These are phyloP conservation scores for Nomada ferruginata DNA, from an alignment of 2,888 invertebrate genomes.

Conservation along the genomic window DNA sequence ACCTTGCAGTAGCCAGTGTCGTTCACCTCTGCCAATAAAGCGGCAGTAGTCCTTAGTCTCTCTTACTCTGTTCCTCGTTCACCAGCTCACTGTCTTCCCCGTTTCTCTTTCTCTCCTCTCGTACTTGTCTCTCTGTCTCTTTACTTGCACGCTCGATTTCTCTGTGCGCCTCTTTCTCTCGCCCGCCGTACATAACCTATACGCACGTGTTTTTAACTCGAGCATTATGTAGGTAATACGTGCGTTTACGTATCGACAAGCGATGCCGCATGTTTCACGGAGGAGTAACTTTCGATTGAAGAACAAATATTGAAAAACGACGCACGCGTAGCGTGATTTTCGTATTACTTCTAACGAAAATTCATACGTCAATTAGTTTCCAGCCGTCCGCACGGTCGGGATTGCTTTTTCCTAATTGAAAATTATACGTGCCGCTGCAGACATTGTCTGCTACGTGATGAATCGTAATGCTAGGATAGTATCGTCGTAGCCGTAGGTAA, in stretches of 20 bases:
- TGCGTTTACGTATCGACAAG: slow-evolving; percentile 41
- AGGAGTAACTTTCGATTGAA: slow-evolving; percentile 4
- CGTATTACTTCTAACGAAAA: background rate
- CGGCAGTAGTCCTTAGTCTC: slow-evolving; percentile 61
- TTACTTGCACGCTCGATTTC: slow-evolving; percentile 27
- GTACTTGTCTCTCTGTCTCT: slow-evolving; percentile 42
- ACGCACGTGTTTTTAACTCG: slow-evolving; percentile 60
- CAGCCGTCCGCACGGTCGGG: background rate
- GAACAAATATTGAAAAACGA: background rate
- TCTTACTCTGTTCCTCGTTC: slow-evolving; percentile 31
- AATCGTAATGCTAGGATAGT: slow-evolving; percentile 17
- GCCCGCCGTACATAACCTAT: slow-evolving; percentile 55
- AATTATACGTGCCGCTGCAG: background rate
- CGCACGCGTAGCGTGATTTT: background rate
- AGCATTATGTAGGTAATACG: slow-evolving; percentile 15
- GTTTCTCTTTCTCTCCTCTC: slow-evolving; percentile 34
- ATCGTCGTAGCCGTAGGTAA: slow-evolving; percentile 26
- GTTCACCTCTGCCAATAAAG: slow-evolving; percentile 76
- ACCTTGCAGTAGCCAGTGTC: slow-evolving; percentile 70
- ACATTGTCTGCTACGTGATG: background rate
- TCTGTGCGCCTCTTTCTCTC: slow-evolving; percentile 34
- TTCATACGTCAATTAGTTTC: background rate
- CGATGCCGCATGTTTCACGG: slow-evolving; percentile 25
- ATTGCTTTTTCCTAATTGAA: slow-evolving; percentile 17
- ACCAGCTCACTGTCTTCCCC: slow-evolving; percentile 29